phyloP scores from a whole-genome alignment of 2,113 vertebrate species.

The Myanophis thanlyinensis region DNA sequence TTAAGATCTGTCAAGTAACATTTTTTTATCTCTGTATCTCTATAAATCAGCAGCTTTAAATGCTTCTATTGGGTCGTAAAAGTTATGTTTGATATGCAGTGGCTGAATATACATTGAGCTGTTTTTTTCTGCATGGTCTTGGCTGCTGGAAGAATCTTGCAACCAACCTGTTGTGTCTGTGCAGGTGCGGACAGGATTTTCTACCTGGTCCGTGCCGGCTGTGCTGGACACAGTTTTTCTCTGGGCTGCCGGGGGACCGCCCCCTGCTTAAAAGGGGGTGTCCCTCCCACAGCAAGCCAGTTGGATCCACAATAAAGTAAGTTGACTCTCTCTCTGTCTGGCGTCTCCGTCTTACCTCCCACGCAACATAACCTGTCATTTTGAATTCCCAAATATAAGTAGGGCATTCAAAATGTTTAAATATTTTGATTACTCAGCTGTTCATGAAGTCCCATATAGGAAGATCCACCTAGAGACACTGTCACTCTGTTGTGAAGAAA shows the following conservation, averaged over 20 bases:
- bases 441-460: not conserved
- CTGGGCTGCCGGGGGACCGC: too few relatives aligned
- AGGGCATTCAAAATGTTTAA: not conserved
- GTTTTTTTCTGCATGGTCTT: not conserved
- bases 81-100: not conserved
- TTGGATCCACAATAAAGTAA: too few relatives aligned
- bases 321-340: too few relatives aligned
- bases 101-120: not conserved
- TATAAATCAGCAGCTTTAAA: not conserved
- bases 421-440: not conserved
- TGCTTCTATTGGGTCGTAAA: not conserved
- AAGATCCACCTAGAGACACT: not conserved
- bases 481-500: not conserved
- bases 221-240: too few relatives aligned
- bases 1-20: not conserved
- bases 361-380: not conserved
- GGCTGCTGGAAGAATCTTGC: not conserved
- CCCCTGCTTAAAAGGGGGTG: too few relatives aligned
- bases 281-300: too few relatives aligned
- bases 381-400: not conserved
- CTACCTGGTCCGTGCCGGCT: too few relatives aligned
- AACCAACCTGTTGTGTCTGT: not conserved
- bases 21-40: not conserved
- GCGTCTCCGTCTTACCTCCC: too few relatives aligned
- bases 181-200: too few relatives aligned